A percentile compares a stretch with the other conserved stretches of the same genome.
Conservation (phyloP, 2,888 invertebrate species). For the Hedychridium roseum region DNA sequence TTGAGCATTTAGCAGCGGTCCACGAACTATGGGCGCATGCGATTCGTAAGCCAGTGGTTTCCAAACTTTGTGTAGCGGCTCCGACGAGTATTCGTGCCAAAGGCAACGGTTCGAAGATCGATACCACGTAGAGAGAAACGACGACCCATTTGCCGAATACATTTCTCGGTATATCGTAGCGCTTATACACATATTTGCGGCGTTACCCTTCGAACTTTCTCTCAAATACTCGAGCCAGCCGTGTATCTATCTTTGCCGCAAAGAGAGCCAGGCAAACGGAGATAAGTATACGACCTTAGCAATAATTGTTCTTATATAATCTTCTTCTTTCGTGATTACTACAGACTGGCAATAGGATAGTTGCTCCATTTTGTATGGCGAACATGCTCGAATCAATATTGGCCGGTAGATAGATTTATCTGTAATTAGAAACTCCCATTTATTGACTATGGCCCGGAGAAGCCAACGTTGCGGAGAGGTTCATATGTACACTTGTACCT, state of each 20-base stretch:
- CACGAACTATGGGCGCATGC: too few relatives aligned
- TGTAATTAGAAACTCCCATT: slow-evolving; percentile 39
- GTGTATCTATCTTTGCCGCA: slow-evolving; percentile 1
- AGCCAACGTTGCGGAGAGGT: slow-evolving; percentile 15
- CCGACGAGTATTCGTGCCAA: background rate
- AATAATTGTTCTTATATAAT: too few relatives aligned
- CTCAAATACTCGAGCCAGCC: background rate
- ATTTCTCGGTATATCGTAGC: slow-evolving; percentile 1
- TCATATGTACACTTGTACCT: too few relatives aligned
- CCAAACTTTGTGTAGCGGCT: background rate
- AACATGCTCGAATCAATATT: slow-evolving; percentile 30
- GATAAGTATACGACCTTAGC: too few relatives aligned
- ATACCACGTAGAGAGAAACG: background rate
- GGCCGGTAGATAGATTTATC: slow-evolving; percentile 36
- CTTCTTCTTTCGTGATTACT: too few relatives aligned
- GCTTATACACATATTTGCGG: slow-evolving; percentile 12
- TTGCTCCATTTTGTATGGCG: too few relatives aligned
- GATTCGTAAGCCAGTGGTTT: background rate
- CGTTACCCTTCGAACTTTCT: too few relatives aligned
- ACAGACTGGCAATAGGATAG: too few relatives aligned
- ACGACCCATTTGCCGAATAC: background rate
- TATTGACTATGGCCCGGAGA: slow-evolving; percentile 20
- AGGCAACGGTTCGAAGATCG: background rate
- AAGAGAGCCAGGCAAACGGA: too few relatives aligned
- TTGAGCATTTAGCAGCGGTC: too few relatives aligned